phyloP scores from a whole-genome alignment of 2,797 vertebrate genomes.

The Hoplostethus atlanticus region DNA sequence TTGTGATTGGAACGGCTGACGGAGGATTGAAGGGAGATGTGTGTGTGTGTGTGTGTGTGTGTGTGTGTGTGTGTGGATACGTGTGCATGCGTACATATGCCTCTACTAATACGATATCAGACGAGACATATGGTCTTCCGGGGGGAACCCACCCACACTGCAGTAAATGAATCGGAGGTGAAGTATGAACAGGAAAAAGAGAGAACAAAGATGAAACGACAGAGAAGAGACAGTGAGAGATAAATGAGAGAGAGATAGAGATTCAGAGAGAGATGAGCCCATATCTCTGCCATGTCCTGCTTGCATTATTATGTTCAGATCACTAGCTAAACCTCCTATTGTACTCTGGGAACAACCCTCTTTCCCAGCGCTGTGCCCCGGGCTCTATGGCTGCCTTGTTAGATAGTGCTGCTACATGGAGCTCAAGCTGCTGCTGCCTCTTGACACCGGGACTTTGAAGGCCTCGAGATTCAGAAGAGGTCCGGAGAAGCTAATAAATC shows the following conservation, averaged over 20 bases:
- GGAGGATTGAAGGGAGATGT: neutral
- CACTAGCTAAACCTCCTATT: slow-evolving; percentile 42
- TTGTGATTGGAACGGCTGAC: neutral
- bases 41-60: slow-evolving; percentile 21
- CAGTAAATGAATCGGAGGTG: neutral
- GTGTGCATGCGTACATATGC: neutral
- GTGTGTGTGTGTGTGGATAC: slow-evolving; percentile 13
- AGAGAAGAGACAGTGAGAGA: slow-evolving; percentile 12
- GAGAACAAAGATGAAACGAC: slow-evolving; percentile 21
- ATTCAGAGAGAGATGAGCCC: slow-evolving; percentile 35
- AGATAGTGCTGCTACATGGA: slow-evolving; percentile 37
- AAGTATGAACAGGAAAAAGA: neutral
- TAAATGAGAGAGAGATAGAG: neutral
- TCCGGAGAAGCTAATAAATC: slow-evolving; percentile 17
- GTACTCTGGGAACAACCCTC: slow-evolving; percentile 45
- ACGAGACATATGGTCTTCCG: slow-evolving; percentile 23
- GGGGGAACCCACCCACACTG: slow-evolving; percentile 13
- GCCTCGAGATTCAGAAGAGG: slow-evolving; percentile 23
- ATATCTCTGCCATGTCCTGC: slow-evolving; percentile 30
- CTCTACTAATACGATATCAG: neutral
- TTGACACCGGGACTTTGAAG: slow-evolving; percentile 26
- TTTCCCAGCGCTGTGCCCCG: slow-evolving; percentile 28
- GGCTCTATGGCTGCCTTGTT: slow-evolving; percentile 44
- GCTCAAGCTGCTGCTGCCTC: slow-evolving; percentile 37
- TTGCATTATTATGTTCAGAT: slow-evolving; percentile 47